Percentiles rank a stretch among this genome's conserved stretches.
Evolutionary conservation across 1,140 invertebrate genomes (phyloP).

Genomic region (Pachyrhynchus sulphureomaculatus): DNA sequence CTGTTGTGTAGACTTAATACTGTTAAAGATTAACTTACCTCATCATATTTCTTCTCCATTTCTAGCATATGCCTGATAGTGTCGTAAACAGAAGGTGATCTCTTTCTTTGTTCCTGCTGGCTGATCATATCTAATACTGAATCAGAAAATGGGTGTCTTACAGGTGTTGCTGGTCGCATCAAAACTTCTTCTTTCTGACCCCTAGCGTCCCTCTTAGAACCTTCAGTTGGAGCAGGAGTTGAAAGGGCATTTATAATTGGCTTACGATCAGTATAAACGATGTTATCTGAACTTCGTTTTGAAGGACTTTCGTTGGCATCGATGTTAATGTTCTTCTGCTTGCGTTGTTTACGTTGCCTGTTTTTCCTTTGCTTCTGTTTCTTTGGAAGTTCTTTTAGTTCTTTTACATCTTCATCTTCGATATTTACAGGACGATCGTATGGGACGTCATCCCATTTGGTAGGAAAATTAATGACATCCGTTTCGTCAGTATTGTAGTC

Average conservation of each 20-base stretch:
- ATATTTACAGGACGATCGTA: conserved; percentile 29
- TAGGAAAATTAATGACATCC: conserved; percentile 39
- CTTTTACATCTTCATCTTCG: conserved; percentile 63
- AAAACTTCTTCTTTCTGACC: conserved; percentile 65
- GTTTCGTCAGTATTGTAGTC: conserved; percentile 49
- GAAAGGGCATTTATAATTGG: conserved; percentile 30
- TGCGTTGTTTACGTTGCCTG: conserved; percentile 24
- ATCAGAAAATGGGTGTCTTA: conserved; percentile 53
- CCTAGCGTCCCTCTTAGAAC: conserved; percentile 35
- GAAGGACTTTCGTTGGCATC: conserved; percentile 16
- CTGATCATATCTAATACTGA: conserved; percentile 53
- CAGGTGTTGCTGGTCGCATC: conserved; percentile 57
- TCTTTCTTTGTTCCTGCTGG: conserved; percentile 48
- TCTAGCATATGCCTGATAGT: conserved; percentile 58
- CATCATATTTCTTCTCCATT: conserved; percentile 56
- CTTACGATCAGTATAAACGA: conserved; percentile 36
- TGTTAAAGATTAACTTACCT: too few relatives aligned
- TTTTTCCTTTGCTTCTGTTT: conserved; percentile 33
- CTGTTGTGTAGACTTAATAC: too few relatives aligned
- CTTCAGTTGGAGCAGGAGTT: conserved; percentile 27
- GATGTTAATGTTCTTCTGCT: conserved; percentile 22
- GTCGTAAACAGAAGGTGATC: conserved; percentile 56
- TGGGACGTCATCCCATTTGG: conserved; percentile 22
- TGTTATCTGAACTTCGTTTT: conserved; percentile 8
- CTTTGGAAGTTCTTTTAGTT: conserved; percentile 60